phyloP scores from a whole-genome alignment of 2,888 invertebrate genomes.

The Rhopalosiphum nymphaeae region DNA sequence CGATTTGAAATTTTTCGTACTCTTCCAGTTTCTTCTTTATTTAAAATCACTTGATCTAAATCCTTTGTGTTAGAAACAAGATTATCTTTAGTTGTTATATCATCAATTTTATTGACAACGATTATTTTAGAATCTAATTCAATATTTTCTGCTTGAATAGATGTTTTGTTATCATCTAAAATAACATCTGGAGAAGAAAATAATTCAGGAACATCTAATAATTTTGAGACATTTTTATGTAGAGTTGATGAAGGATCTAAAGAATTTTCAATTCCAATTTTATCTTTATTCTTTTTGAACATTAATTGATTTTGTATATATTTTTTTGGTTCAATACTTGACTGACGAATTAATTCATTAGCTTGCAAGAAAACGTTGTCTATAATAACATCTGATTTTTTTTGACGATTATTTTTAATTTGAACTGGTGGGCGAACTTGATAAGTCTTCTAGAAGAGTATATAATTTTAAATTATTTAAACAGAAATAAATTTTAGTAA shows the following conservation, averaged over 20 bases:
- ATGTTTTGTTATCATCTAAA: conserved; percentile 33
- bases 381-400: conserved; percentile 45
- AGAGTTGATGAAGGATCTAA: neutral
- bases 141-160: neutral
- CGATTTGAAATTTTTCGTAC: conserved; percentile 20
- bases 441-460: conserved; percentile 46
- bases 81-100: neutral
- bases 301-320: conserved; percentile 58
- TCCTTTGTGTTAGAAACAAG: neutral
- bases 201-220: conserved; percentile 38
- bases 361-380: conserved; percentile 46
- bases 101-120: neutral
- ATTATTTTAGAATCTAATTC: conserved; percentile 16
- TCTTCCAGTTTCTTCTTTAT: conserved; percentile 33
- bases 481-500: neutral
- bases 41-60: neutral
- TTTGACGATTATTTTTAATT: conserved; percentile 52
- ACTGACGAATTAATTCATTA: conserved; percentile 59
- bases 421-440: conserved; percentile 2
- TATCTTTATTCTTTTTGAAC: conserved; percentile 62
- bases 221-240: conserved; percentile 17
- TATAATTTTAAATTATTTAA: neutral
- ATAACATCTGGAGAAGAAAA: conserved; percentile 50
- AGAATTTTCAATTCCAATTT: conserved; percentile 45
- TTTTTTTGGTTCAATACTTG: conserved; percentile 63